phyloP scores from a whole-genome alignment of 2,888 invertebrate genomes.

The Cheilosia scutellata region DNA sequence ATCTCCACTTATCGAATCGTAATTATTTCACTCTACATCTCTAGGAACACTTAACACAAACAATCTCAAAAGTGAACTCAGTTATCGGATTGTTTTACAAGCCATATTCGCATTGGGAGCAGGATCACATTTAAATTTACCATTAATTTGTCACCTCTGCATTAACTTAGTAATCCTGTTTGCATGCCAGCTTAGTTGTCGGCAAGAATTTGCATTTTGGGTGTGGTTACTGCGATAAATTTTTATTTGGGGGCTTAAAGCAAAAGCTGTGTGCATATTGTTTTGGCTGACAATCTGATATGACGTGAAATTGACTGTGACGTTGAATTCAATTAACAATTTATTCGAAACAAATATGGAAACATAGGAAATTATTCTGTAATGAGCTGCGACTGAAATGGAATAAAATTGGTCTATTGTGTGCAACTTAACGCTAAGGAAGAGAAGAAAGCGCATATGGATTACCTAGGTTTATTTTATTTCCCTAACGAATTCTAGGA shows the following conservation, averaged over 20 bases:
- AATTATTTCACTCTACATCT: too few relatives aligned
- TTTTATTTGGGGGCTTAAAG: not conserved
- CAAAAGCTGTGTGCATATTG: not conserved
- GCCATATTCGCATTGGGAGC: not conserved
- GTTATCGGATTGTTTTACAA: not conserved
- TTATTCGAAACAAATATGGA: too few relatives aligned
- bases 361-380: too few relatives aligned
- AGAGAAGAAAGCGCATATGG: not conserved
- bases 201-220: slow-evolving; percentile 4
- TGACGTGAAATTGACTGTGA: not conserved
- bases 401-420: not conserved
- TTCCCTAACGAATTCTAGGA: too few relatives aligned
- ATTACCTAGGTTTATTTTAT: too few relatives aligned
- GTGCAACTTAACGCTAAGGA: not conserved
- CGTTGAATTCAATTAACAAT: too few relatives aligned
- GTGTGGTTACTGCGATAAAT: not conserved
- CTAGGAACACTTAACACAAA: not conserved
- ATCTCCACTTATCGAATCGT: too few relatives aligned
- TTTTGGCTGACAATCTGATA: too few relatives aligned
- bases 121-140: not conserved
- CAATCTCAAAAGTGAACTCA: not conserved
- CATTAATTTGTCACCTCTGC: slow-evolving; percentile 5
- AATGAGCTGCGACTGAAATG: too few relatives aligned
- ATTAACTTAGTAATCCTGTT: slow-evolving; percentile 1
- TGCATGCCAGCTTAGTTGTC: not conserved